Base-by-base conservation (phyloP, 2,113 vertebrate genomes). In the Tetraodon nigroviridis region DNA sequence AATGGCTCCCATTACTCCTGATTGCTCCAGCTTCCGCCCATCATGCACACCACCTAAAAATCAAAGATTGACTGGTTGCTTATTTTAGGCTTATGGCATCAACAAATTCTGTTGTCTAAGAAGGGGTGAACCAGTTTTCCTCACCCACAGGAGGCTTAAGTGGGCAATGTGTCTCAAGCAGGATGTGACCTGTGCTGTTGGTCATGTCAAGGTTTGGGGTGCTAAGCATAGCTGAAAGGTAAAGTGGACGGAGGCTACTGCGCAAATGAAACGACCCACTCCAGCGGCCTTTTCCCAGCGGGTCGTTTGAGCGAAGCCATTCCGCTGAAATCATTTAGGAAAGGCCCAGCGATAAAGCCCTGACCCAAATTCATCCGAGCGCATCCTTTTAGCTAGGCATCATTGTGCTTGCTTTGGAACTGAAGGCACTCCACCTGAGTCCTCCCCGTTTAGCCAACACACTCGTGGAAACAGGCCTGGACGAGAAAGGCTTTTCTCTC, bases 321-420 rank as follows among this genome's bases (percentile, higher is more conserved):
- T 76, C 58, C 20, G 67, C 22, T 61, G 51, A 66, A 67, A 78
- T 60, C 56, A 72, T 76, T 80, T 70, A 57, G 64, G 29, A 37
- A 56, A 51, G 17, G 65, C 40, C 20, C 52, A 5, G 58, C 1
- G 24, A 76, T 71, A 71, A 78, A 44, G 53, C 44, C 52, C 48
- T 59, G 68, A 59, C 71, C 61, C 15, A 55, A 77, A 80, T 69
- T 71, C 32, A 71, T 75, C 44, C 50, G 10, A 70, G 46, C 42
- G 32, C 19, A 37, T 67, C 61, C 70, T 27, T 64, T 65, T 64
- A 17, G 15, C 1, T 17, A 75, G 62, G 22, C 41, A 4, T 67
- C 59, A 67, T 74, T 74, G 74, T 21, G 29, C 54, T 24, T 62
- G 21, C 63, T 74, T 73, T 58, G 50, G 60, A 57, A 61, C 69